A percentile compares a stretch with the other conserved stretches of the same genome.
Conservation (phyloP, 2,888 invertebrate genomes). For the Caenorhabditis sp. region DNA sequence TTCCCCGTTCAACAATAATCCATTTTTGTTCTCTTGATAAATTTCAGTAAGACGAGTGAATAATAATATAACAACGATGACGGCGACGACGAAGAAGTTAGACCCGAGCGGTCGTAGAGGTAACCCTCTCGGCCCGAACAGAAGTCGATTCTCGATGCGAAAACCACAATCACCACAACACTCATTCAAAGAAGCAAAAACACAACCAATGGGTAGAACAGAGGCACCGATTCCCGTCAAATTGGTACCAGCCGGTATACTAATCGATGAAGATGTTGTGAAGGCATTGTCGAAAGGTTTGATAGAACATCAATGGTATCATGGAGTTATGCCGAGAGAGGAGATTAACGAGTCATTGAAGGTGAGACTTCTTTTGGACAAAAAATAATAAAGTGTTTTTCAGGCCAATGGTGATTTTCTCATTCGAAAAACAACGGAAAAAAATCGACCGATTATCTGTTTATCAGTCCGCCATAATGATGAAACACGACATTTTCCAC, state of each 20-base stretch:
- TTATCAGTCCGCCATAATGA: slow-evolving; percentile 20
- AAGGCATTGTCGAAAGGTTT: background rate
- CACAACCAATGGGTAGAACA: background rate
- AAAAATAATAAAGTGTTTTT: no score
- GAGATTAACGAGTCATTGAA: background rate
- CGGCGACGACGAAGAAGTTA: background rate
- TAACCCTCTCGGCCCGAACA: background rate
- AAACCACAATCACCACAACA: background rate
- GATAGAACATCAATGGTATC: background rate
- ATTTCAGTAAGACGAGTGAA: background rate
- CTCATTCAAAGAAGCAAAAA: background rate
- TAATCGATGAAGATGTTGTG: background rate
- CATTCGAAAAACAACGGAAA: slow-evolving; percentile 30
- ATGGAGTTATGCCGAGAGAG: background rate
- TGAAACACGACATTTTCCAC: slow-evolving; percentile 26
- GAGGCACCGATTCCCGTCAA: background rate
- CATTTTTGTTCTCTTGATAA: background rate
- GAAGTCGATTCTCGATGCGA: background rate
- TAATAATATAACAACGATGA: background rate
- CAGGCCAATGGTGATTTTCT: slow-evolving; percentile 27
- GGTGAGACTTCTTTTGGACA: background rate
- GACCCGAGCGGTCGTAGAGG: background rate
- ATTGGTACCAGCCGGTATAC: background rate
- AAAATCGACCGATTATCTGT: slow-evolving; percentile 22
- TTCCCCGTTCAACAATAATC: background rate